Evolutionary conservation across 2,113 vertebrate genomes (phyloP).

Genomic region (Etheostoma cragini): DNA sequence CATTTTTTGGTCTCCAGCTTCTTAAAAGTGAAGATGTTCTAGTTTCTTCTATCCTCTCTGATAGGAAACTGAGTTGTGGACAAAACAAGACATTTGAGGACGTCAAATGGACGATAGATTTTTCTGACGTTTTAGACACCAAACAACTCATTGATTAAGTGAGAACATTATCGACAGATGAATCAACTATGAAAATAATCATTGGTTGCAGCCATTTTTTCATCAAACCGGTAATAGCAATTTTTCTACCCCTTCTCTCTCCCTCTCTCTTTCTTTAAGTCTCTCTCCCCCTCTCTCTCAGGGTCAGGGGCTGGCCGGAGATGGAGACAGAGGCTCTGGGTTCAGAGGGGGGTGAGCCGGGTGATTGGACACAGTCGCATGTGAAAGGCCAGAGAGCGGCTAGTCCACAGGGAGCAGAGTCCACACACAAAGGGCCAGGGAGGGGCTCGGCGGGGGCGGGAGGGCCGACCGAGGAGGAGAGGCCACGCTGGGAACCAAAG

Average conservation of each 20-base stretch:
- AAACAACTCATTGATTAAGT: too few relatives aligned
- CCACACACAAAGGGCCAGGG: conserved; percentile 78
- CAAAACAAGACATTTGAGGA: too few relatives aligned
- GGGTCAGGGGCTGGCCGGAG: conserved; percentile 67
- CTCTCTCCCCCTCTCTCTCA: neutral
- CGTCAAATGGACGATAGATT: too few relatives aligned
- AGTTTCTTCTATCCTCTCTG: too few relatives aligned
- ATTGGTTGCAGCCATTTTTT: neutral
- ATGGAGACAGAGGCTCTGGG: conserved; percentile 63
- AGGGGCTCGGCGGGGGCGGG: conserved; percentile 60
- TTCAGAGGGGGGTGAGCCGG: conserved; percentile 64
- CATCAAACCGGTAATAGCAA: neutral
- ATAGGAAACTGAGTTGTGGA: too few relatives aligned
- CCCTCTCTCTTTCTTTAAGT: neutral
- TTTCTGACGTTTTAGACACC: too few relatives aligned
- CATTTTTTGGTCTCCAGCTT: too few relatives aligned
- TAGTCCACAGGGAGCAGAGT: conserved; percentile 79
- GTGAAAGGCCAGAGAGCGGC: conserved; percentile 82
- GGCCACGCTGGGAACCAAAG: conserved; percentile 83
- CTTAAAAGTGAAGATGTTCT: too few relatives aligned
- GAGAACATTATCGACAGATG: too few relatives aligned
- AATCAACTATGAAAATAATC: too few relatives aligned
- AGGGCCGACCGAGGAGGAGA: conserved; percentile 44
- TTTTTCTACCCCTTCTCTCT: conserved; percentile 1
- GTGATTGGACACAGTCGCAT: conserved; percentile 86